These are phyloP conservation scores for Protonibea diacanthus DNA, from an alignment of 2,797 vertebrate species.

Conservation along the genomic window DNA sequence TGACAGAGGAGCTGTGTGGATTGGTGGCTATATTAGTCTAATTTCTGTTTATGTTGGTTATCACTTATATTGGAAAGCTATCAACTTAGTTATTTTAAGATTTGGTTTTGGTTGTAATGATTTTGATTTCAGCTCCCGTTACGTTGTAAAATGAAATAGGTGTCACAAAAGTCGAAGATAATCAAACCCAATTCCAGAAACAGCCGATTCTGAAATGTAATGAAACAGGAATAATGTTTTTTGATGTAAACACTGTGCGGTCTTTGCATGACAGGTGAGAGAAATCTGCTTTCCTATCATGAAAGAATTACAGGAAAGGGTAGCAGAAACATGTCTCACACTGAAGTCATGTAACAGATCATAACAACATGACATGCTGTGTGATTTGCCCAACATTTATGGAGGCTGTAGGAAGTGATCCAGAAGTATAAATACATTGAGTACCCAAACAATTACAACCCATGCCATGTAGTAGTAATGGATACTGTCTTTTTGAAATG, in stretches of 20 bases:
- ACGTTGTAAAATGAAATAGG: not conserved
- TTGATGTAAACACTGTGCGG: not conserved
- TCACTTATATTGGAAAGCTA: not conserved
- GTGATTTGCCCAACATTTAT: conserved; percentile 8
- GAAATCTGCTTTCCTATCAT: conserved; percentile 5
- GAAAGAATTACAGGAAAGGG: conserved; percentile 12
- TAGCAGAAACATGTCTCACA: conserved; percentile 9
- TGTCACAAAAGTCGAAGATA: not conserved
- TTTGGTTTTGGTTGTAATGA: not conserved
- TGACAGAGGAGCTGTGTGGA: conserved; percentile 6
- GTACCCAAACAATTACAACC: not conserved
- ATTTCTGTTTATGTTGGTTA: not conserved
- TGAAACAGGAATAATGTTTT: conserved; percentile 1
- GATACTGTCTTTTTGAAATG: not conserved
- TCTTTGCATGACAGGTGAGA: conserved; percentile 25
- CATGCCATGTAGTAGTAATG: not conserved
- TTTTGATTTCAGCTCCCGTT: not conserved
- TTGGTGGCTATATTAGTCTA: not conserved
- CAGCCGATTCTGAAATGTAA: not conserved
- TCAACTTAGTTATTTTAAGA: not conserved
- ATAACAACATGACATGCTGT: not conserved
- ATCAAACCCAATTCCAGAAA: not conserved
- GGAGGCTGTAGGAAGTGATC: conserved; percentile 1
- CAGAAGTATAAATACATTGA: not conserved
- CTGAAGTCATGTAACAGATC: not conserved